Conservation (phyloP, 2,113 vertebrate genomes). For the Castor canadensis region DNA sequence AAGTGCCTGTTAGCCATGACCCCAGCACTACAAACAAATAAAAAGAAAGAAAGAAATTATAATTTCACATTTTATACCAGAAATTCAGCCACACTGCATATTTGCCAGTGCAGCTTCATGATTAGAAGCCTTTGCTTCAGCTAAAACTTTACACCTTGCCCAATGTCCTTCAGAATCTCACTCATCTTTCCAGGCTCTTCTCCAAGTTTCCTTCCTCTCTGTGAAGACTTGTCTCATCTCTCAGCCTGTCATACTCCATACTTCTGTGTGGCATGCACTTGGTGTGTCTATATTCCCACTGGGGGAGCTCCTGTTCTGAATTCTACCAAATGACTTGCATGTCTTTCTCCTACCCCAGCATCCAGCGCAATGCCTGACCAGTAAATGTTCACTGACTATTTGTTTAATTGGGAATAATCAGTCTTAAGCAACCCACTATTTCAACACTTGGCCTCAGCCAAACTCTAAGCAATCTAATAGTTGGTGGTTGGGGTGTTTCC, state of each 20-base stretch:
- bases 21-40: background rate
- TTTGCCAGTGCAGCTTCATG: background rate
- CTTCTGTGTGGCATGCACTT: background rate
- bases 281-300: background rate
- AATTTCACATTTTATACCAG: background rate
- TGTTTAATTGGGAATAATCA: conserved; percentile 72
- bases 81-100: background rate
- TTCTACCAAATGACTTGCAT: background rate
- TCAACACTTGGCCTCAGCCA: conserved; percentile 73
- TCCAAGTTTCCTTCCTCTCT: background rate
- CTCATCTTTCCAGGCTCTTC: background rate
- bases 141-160: background rate
- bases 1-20: background rate
- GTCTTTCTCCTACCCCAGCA: background rate
- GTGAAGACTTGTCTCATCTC: background rate
- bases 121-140: background rate
- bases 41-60: background rate
- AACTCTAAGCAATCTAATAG: conserved; percentile 64
- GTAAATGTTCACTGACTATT: conserved; percentile 61
- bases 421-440: conserved; percentile 73
- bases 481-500: conserved; percentile 57
- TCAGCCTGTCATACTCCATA: background rate
- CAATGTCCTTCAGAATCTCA: background rate
- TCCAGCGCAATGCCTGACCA: conserved; percentile 33
- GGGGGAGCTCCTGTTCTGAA: background rate